Evolutionary conservation across 2,888 invertebrate genomes (phyloP).

Genomic region (Pterostichus niger): DNA sequence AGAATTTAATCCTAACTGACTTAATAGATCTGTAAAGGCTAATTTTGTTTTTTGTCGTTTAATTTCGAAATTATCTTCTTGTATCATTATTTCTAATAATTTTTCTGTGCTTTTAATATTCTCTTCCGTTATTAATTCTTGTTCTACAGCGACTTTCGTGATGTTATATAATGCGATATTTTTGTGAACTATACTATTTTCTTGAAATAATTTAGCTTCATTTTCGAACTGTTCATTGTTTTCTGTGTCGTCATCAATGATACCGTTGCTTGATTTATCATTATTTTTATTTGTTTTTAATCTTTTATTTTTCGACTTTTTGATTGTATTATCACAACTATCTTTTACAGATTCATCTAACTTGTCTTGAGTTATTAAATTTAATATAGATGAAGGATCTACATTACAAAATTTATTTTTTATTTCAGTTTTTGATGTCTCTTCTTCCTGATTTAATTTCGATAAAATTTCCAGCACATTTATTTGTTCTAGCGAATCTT

Average conservation of each 20-base stretch:
- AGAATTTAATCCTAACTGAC: slow-evolving; percentile 26
- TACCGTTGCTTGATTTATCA: not conserved
- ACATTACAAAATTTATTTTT: slow-evolving; percentile 49
- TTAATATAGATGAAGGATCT: slow-evolving; percentile 56
- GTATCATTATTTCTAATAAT: slow-evolving; percentile 55
- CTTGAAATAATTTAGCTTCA: slow-evolving; percentile 53
- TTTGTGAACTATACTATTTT: slow-evolving; percentile 69
- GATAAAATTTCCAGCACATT: slow-evolving; percentile 11
- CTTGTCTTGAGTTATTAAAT: slow-evolving; percentile 58
- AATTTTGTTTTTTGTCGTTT: slow-evolving; percentile 37
- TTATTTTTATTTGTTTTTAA: slow-evolving; percentile 35
- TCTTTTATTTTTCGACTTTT: slow-evolving; percentile 37
- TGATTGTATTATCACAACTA: not conserved
- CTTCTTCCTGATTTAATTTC: slow-evolving; percentile 49
- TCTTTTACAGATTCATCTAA: slow-evolving; percentile 9
- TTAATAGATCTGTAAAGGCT: slow-evolving; percentile 11
- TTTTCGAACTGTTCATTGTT: slow-evolving; percentile 54
- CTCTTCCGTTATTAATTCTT: slow-evolving; percentile 60
- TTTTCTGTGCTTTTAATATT: slow-evolving; percentile 49
- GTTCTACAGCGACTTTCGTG: slow-evolving; percentile 69
- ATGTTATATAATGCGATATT: slow-evolving; percentile 73
- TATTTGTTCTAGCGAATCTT: slow-evolving; percentile 23
- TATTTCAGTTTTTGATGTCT: slow-evolving; percentile 57
- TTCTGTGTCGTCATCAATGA: not conserved
- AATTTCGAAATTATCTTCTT: slow-evolving; percentile 52